Base-by-base conservation (phyloP, 2,888 invertebrate species). In the Xestoiulus laeticollis region DNA sequence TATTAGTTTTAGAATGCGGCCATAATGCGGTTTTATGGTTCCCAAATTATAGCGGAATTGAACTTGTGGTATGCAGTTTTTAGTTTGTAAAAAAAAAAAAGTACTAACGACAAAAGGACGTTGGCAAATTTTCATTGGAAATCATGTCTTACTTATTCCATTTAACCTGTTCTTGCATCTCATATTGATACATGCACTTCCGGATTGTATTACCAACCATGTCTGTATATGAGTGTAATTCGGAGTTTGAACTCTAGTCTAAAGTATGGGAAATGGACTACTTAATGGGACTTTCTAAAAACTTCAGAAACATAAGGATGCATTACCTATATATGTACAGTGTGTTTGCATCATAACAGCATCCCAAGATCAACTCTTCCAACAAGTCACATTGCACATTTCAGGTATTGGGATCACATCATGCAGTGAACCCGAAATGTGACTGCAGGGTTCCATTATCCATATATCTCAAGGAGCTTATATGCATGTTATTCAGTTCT, bases 1-100 rank as follows among this genome's bases (percentile, higher is more conserved):
- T 68, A 68, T 68, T 68, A 68, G 59, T 68, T 68, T 68, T 68
- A 22, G 53, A 68, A 68, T 68, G 59, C 59, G 59, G 59, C 59
- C 59, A 68, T 68, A 68, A 68, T 68, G 59, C 59, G 59, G 59
- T 68, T 10, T 22, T 68, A 68, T 68, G 59, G 59, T 68, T 68
- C 22, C 59, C 22, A 22, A 68, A 68, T 68, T 22, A 68, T 68
- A 22, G 26, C 59, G 59, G 22, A 68, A 68, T 68, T 68, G 59
- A n/a, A 10, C 59, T 68, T 68, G 59, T 22, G 59, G 59, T 68
- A 68, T 68, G 59, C 59, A 68, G 59, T 68, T 68, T 68, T 68
- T 68, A 68, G 59, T 68, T 68, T 22, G 59, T 22, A 22, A 68
- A 68, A 68, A 59, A 68, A 12, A 48, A 48, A 68, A 68, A 19